Percentiles rank a stretch among this genome's conserved stretches.
phyloP scores from a whole-genome alignment of 2,113 vertebrate genomes.

The Myiopsitta monachus region DNA sequence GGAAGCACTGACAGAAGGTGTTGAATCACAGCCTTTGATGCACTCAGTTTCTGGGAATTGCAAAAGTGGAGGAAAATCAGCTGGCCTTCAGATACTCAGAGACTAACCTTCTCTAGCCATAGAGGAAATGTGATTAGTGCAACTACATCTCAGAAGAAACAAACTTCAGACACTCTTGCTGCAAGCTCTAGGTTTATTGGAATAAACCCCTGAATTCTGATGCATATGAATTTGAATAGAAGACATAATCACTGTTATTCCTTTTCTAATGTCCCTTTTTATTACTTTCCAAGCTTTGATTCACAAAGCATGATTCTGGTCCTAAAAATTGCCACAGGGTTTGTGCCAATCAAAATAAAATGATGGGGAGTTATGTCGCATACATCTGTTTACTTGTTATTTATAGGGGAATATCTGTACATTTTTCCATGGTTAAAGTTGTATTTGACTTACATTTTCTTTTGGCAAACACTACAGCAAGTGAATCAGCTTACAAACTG shows the following conservation, averaged over 20 bases:
- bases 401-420: neutral
- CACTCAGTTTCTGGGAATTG: neutral
- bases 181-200: neutral
- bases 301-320: neutral
- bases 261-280: neutral
- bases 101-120: neutral
- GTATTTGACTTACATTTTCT: neutral
- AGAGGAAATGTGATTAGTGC: neutral
- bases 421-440: neutral
- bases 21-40: neutral
- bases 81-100: neutral
- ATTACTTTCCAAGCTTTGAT: neutral
- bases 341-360: neutral
- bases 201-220: neutral
- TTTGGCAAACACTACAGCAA: neutral
- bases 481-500: neutral
- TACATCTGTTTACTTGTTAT: neutral
- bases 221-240: neutral
- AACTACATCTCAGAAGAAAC: neutral
- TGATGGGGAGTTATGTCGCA: neutral
- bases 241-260: neutral
- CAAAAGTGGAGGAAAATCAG: neutral
- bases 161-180: neutral
- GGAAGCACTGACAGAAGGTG: neutral
- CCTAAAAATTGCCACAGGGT: neutral